These are phyloP conservation scores for Drosophila subpulchrella DNA, from an alignment of 1,140 invertebrate genomes.

Conservation along the genomic window DNA sequence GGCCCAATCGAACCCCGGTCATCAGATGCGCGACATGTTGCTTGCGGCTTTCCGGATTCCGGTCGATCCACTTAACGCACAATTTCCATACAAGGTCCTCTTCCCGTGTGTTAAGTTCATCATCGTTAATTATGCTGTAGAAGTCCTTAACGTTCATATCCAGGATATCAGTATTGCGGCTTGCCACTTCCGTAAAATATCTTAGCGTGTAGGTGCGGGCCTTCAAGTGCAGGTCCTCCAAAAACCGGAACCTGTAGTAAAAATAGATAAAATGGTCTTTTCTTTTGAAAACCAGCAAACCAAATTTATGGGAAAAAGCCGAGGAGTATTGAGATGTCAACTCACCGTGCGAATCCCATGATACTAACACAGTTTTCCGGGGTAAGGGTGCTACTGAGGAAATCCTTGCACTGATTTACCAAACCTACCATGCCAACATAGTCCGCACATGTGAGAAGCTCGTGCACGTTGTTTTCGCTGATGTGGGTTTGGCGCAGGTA, in stretches of 20 bases:
- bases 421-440: conserved; percentile 93
- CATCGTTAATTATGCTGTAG: conserved; percentile 89
- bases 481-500: conserved; percentile 91
- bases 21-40: conserved; percentile 90
- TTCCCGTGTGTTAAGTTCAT: conserved; percentile 89
- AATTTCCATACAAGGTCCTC: conserved; percentile 87
- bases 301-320: background rate
- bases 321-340: background rate
- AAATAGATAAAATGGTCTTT: conserved; percentile 56
- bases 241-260: conserved; percentile 82
- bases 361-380: conserved; percentile 93
- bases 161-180: conserved; percentile 90
- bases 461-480: conserved; percentile 90
- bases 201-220: conserved; percentile 90
- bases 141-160: conserved; percentile 89
- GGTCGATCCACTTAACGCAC: conserved; percentile 86
- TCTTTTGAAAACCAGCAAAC: background rate
- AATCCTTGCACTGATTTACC: conserved; percentile 91
- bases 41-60: conserved; percentile 88
- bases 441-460: conserved; percentile 90
- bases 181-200: conserved; percentile 90
- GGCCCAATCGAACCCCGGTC: conserved; percentile 91
- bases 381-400: conserved; percentile 87
- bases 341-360: conserved; percentile 90
- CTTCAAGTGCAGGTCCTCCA: conserved; percentile 88